Base-by-base conservation (phyloP, 2,888 invertebrate species). In the Andrena fulva region DNA sequence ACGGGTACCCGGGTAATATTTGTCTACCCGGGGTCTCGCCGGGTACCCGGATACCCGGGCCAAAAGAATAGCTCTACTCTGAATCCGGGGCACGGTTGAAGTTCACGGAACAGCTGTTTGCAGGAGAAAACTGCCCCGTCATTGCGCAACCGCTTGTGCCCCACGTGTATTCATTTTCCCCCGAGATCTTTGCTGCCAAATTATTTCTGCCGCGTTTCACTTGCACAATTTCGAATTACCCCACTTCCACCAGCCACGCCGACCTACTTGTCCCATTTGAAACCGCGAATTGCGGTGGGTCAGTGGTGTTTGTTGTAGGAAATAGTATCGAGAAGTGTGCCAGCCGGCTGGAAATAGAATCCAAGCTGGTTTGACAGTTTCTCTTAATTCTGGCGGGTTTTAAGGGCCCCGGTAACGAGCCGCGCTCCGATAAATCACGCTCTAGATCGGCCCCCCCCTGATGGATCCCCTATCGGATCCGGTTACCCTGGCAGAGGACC, bases 141-240 rank as follows among this genome's bases (percentile, higher is more conserved):
- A 87, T 91, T 91, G 85, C 85, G 89, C 88, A 91, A 85, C 75
- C 75, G 50, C 27, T 16, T n/a, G 33, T 72, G 52, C 63, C 76
- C 31, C 31, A 54, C 27, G 69, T 74, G 68, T 86, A 88, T 89
- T 89, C 89, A 90, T 87, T 91, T 87, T 76, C 62, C 24, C 10
- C 42, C 82, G 56, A 81, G 77, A 76, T 79, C 84, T 73, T 81
- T 70, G 80, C 82, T 90, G 92, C 92, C 91, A 91, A 88, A 92
- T 85, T 92, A 92, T 92, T 92, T 92, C 89, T 85, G 85, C 82
- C 24, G 42, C 35, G 86, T 89, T 85, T 85, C 69, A 85, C 87
- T 90, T 89, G 86, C 89, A 89, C 87, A 91, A 92, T 89, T 91
- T 84, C 82, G 86, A 89, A 90, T 81, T 84, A 83, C 89, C 84